Evolutionary conservation across 2,797 vertebrate genomes (phyloP).

Genomic region (Buphagus erythrorhynchus): DNA sequence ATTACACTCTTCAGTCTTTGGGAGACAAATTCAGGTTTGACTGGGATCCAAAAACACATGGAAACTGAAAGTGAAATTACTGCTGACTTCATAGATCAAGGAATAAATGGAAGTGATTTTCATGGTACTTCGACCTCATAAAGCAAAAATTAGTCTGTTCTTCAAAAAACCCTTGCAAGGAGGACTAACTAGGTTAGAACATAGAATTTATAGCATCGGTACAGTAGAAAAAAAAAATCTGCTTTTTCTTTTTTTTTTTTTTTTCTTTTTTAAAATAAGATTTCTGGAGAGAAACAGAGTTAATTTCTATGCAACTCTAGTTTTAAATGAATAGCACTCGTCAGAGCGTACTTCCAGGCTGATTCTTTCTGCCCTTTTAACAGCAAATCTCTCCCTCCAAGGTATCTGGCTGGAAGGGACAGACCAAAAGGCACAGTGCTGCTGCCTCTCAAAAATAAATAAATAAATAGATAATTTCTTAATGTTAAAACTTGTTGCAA

Average conservation of each 20-base stretch:
- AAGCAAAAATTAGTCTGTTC: not conserved
- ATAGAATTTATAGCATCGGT: not conserved
- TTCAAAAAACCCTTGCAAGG: not conserved
- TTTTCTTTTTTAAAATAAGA: not conserved
- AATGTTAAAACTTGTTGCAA: slow-evolving; percentile 65
- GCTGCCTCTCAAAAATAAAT: slow-evolving; percentile 3
- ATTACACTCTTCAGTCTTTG: not conserved
- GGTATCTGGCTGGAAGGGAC: slow-evolving; percentile 13
- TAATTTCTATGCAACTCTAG: not conserved
- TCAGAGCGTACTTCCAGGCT: not conserved
- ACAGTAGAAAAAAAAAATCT: not conserved
- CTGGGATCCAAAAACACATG: not conserved
- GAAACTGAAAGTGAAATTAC: slow-evolving; percentile 10
- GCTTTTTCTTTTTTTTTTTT: not conserved
- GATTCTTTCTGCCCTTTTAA: not conserved
- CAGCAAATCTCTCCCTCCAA: slow-evolving; percentile 3
- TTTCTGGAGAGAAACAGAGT: not conserved
- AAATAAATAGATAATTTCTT: not conserved
- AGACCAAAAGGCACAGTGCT: not conserved
- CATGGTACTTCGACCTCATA: not conserved
- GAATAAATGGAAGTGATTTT: not conserved
- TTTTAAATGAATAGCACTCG: not conserved
- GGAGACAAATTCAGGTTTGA: not conserved
- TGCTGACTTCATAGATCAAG: not conserved
- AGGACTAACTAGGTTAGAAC: not conserved